phyloP scores from a whole-genome alignment of 2,888 invertebrate genomes.

The Anticlea derivata region DNA sequence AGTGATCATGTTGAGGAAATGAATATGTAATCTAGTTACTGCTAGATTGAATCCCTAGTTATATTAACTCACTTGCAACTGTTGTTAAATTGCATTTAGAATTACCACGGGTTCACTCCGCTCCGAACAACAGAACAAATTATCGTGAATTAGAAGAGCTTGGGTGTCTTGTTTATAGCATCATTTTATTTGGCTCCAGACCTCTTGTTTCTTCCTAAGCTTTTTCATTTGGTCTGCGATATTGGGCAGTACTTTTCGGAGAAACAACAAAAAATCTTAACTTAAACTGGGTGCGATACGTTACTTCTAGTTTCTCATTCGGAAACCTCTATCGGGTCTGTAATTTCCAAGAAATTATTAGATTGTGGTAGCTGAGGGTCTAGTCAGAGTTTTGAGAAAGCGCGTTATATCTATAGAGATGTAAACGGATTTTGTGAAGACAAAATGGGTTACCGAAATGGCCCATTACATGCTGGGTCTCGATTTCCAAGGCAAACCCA shows the following conservation, averaged over 20 bases:
- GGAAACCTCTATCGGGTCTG: too few species aligned
- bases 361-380: too few species aligned
- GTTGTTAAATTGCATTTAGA: slow-evolving; percentile 45
- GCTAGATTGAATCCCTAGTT: slow-evolving; percentile 22
- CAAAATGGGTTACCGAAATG: too few species aligned
- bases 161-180: slow-evolving; percentile 13
- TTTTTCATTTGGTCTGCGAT: background rate
- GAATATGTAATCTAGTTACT: too few species aligned
- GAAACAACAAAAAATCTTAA: background rate
- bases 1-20: too few species aligned
- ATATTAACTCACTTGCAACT: slow-evolving; percentile 38
- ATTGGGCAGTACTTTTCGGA: background rate
- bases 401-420: too few species aligned
- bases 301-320: background rate
- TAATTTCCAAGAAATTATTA: too few species aligned
- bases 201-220: background rate
- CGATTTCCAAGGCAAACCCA: too few species aligned
- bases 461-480: too few species aligned
- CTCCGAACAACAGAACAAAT: slow-evolving; percentile 10
- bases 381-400: too few species aligned
- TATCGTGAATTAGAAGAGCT: slow-evolving; percentile 15
- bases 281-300: background rate
- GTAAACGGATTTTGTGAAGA: too few species aligned
- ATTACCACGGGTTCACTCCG: slow-evolving; percentile 33
- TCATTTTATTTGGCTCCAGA: slow-evolving; percentile 1